Base-by-base conservation (phyloP, 2,888 invertebrate genomes). In the Argyresthia goedartella region DNA sequence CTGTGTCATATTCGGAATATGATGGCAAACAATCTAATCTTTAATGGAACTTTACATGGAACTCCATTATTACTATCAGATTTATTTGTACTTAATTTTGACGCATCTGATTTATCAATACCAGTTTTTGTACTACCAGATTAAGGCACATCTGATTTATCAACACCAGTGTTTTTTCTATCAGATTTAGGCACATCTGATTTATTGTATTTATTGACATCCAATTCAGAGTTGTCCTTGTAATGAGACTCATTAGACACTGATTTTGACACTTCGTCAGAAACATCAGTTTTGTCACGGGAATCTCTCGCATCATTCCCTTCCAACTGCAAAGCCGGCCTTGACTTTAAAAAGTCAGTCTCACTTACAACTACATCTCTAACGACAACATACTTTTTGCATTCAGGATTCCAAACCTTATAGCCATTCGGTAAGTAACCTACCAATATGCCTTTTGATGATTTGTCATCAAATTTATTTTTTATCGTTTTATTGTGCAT, bases 311-410 rank as follows among this genome's bases (percentile, higher is more conserved):
- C 39, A 39, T 39, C 10, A 39, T n/a, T 39, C 8, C 39, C 39
- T 25, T n/a, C 39, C 10, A n/a, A n/a, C 39, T 39, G 4, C 8
- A 39, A 39, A 43, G 14, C 9, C 25, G 60, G 59, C 55, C 66
- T 63, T 52, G 64, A 59, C 52, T 54, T 14, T 25, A 59, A 34
- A 55, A 63, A 66, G 59, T 63, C 59, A 34, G 50, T 59, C 56
- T 69, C 73, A 56, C 71, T 71, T 41, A 70, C 56, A 50, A 71
- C 62, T 25, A 69, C 65, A 54, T 73, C 71, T 54, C 71, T 60
- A 11, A 60, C 69, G 50, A 59, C 56, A 11, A 62, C 50, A 60
- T 56, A 67, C 51, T 63, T 66, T 53, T 60, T 57, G 54, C 51
- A 55, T 59, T 67, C 60, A 34, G 59, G 52, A 54, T 70, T 60